These are phyloP conservation scores for Tanytarsus gracilentus DNA, from an alignment of 2,888 invertebrate species.

Conservation along the genomic window DNA sequence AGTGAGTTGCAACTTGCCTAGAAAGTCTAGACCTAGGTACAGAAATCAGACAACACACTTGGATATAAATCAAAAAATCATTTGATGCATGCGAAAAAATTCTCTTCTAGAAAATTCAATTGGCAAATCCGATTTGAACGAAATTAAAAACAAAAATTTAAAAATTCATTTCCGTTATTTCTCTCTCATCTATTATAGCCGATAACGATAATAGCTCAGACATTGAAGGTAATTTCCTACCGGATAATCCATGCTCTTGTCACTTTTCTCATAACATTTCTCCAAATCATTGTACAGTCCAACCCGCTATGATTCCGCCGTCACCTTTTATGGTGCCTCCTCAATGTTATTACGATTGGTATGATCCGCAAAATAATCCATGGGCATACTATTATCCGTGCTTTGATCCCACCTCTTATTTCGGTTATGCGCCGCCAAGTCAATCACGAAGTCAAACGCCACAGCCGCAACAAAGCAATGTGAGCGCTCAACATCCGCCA, in stretches of 20 bases:
- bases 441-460: slow-evolving; percentile 27
- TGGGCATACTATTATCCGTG: slow-evolving; percentile 34
- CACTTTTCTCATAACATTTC: slow-evolving; percentile 3
- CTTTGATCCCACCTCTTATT: slow-evolving; percentile 30
- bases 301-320: slow-evolving; percentile 6
- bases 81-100: background rate
- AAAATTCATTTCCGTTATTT: slow-evolving; percentile 24
- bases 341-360: slow-evolving; percentile 30
- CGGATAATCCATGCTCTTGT: background rate
- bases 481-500: background rate
- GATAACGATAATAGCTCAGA: slow-evolving; percentile 41
- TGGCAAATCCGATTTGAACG: background rate
- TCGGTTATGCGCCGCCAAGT: slow-evolving; percentile 27
- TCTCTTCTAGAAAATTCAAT: no score
- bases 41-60: background rate
- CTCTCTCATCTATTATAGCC: slow-evolving; percentile 36
- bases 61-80: background rate
- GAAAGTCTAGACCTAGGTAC: slow-evolving; percentile 22
- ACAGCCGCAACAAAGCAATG: slow-evolving; percentile 5
- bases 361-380: slow-evolving; percentile 31
- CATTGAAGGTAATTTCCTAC: slow-evolving; percentile 34
- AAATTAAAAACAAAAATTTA: slow-evolving; percentile 11
- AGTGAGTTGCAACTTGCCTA: slow-evolving; percentile 18
- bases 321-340: slow-evolving; percentile 12
- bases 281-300: slow-evolving; percentile 23